Conservation (phyloP, 2,888 invertebrate genomes). For the Hirtodrosophila alboralis region DNA sequence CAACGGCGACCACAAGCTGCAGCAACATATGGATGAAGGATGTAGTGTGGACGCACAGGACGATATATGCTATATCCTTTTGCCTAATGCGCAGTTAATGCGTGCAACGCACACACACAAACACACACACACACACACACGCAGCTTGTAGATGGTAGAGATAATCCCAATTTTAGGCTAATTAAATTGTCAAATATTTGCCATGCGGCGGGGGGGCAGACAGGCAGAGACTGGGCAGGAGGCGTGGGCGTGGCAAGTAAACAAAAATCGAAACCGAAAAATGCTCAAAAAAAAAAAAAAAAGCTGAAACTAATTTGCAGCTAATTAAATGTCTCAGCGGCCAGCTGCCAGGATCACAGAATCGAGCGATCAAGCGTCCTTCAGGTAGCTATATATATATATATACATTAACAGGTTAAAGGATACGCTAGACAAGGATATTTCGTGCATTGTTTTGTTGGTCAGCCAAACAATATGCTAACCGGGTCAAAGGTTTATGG, state of each 20-base stretch:
- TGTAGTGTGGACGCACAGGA: slow-evolving; percentile 5
- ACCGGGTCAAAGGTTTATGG: slow-evolving; percentile 61
- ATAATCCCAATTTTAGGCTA: slow-evolving; percentile 81
- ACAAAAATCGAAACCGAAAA: slow-evolving; percentile 30
- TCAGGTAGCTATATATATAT: too few relatives aligned
- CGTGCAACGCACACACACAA: slow-evolving; percentile 28
- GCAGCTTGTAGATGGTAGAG: slow-evolving; percentile 22
- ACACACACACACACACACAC: slow-evolving; percentile 7
- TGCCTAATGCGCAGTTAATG: slow-evolving; percentile 34
- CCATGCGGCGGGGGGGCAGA: slow-evolving; percentile 2
- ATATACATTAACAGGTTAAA: not conserved
- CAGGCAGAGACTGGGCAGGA: slow-evolving; percentile 7
- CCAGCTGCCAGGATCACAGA: slow-evolving; percentile 47
- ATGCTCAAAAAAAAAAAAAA: slow-evolving; percentile 12
- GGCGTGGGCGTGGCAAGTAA: slow-evolving; percentile 41
- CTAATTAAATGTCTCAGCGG: slow-evolving; percentile 55
- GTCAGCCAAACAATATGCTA: slow-evolving; percentile 57
- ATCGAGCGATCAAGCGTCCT: slow-evolving; percentile 15
- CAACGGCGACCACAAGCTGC: slow-evolving; percentile 74
- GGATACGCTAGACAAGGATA: not conserved
- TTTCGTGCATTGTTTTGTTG: slow-evolving; percentile 22
- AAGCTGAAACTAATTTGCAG: slow-evolving; percentile 44
- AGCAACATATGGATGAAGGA: slow-evolving; percentile 18
- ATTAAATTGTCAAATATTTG: slow-evolving; percentile 84
- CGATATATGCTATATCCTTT: slow-evolving; percentile 6